Base-by-base conservation (phyloP, 2,888 invertebrate species). In the Parthenolecanium corni region DNA sequence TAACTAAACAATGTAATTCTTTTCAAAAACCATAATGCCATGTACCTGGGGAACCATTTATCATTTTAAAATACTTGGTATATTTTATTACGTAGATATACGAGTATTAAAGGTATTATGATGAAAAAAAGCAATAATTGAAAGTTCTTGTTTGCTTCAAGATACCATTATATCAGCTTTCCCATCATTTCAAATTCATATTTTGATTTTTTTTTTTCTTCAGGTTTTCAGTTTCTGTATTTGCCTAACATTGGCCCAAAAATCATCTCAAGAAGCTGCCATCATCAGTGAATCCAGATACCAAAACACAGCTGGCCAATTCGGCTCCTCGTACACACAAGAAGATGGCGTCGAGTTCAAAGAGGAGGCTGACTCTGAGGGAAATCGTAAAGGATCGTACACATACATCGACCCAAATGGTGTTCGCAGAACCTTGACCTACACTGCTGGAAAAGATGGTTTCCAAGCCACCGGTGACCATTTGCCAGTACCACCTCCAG, bases 341-440 rank as follows among this genome's bases (percentile, higher is more conserved):
- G 89, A 90, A 73, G 90, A 90, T 75, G 90, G 89, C 63, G 88
- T 86, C 56, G 82, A 89, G 73, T 90, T 89, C 76, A 89, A 90
- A 73, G 90, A 90, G 75, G 90, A 90, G 74, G 87, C 89, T 65
- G 87, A 88, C 72, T 80, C 85, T 6, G 85, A 87, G 67, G 90
- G 90, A 69, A 85, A 85, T 74, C 82, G 89, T 65, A 82, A 82
- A 69, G 90, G 90, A 68, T 83, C 83, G 68, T 91, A 90, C 76
- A 88, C 87, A 64, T 90, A 90, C 76, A 82, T 90, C 53, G 90
- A 90, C 74, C 87, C 89, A 36, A 82, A 79, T 46, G 90, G 90
- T 40, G 81, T 88, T 73, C 82, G 84, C 70, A 82, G 85, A 69
- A 89, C 87, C 24, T 82, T 90, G 70, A 82, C 81, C 68, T 91